phyloP scores from a whole-genome alignment of 2,888 invertebrate genomes.

The Augiades crinisus region DNA sequence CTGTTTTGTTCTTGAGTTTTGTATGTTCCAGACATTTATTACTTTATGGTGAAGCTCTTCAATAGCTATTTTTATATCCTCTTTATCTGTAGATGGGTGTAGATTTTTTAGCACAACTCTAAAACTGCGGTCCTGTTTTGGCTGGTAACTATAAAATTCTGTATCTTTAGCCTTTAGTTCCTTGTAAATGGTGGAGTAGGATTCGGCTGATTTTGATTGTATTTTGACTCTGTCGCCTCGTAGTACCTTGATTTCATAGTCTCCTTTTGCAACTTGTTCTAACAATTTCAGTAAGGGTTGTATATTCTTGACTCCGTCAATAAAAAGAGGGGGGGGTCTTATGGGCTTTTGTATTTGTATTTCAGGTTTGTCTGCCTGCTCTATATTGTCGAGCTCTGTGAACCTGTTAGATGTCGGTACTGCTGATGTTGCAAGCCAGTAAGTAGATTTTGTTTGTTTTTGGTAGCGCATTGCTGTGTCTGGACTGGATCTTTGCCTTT shows the following conservation, averaged over 20 bases:
- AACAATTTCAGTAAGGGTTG: background rate
- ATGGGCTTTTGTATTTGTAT: background rate
- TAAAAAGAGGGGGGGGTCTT: background rate
- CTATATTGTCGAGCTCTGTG: background rate
- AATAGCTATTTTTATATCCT: slow-evolving; percentile 25
- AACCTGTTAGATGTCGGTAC: slow-evolving; percentile 3
- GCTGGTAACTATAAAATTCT: slow-evolving; percentile 29
- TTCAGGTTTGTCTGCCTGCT: too few species aligned
- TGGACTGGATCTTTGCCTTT: too few species aligned
- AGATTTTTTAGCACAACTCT: slow-evolving; percentile 27
- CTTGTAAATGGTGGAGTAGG: slow-evolving; percentile 17
- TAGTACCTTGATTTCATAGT: background rate
- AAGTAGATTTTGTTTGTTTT: background rate
- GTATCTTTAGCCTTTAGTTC: slow-evolving; percentile 22
- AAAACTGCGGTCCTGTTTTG: slow-evolving; percentile 28
- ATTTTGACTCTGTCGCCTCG: background rate
- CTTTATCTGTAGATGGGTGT: slow-evolving; percentile 26
- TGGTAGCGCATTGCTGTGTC: background rate
- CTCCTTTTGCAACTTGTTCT: background rate
- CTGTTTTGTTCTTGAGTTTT: slow-evolving; percentile 20
- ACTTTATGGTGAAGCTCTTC: slow-evolving; percentile 13
- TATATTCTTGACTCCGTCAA: background rate
- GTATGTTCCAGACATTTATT: slow-evolving; percentile 24
- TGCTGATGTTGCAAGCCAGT: background rate
- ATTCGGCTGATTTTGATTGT: slow-evolving; percentile 14